These are phyloP conservation scores for Mechanitis mazaeus DNA, from an alignment of 2,888 invertebrate genomes.

Conservation along the genomic window DNA sequence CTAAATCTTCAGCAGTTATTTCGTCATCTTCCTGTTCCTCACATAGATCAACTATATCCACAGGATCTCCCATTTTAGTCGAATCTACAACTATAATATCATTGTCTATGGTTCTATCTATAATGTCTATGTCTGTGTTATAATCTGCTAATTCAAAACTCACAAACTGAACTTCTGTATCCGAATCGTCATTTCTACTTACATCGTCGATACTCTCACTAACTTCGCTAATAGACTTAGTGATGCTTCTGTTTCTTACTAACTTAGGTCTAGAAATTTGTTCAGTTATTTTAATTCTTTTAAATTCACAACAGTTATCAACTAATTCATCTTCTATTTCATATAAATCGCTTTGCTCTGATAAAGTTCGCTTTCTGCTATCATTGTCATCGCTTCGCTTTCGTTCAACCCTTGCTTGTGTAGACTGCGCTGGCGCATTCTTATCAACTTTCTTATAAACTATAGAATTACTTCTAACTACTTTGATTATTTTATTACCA, in stretches of 20 bases:
- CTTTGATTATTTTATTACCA: slow-evolving; percentile 67
- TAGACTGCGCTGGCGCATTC: slow-evolving; percentile 36
- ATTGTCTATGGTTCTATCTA: slow-evolving; percentile 41
- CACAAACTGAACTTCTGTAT: slow-evolving; percentile 64
- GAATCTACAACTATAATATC: slow-evolving; percentile 58
- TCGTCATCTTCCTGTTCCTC: slow-evolving; percentile 55
- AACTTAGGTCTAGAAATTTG: slow-evolving; percentile 55
- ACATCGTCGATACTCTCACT: slow-evolving; percentile 41
- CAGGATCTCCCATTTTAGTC: slow-evolving; percentile 43
- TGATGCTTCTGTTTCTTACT: slow-evolving; percentile 50
- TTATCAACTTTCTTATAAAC: slow-evolving; percentile 64
- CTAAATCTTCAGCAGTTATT: slow-evolving; percentile 43
- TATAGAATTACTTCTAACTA: slow-evolving; percentile 66
- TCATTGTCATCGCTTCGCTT: slow-evolving; percentile 42
- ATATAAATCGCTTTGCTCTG: slow-evolving; percentile 57
- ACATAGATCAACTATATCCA: slow-evolving; percentile 62
- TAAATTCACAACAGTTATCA: slow-evolving; percentile 64
- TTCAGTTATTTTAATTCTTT: slow-evolving; percentile 56
- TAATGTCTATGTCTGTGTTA: slow-evolving; percentile 38
- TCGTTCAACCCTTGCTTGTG: slow-evolving; percentile 40
- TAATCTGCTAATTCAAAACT: slow-evolving; percentile 46
- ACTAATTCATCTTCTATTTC: slow-evolving; percentile 59
- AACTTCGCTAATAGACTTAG: slow-evolving; percentile 36
- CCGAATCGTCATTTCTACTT: slow-evolving; percentile 53
- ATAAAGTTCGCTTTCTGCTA: slow-evolving; percentile 60